phyloP scores from a whole-genome alignment of 2,797 vertebrate genomes.

The Lemur catta region DNA sequence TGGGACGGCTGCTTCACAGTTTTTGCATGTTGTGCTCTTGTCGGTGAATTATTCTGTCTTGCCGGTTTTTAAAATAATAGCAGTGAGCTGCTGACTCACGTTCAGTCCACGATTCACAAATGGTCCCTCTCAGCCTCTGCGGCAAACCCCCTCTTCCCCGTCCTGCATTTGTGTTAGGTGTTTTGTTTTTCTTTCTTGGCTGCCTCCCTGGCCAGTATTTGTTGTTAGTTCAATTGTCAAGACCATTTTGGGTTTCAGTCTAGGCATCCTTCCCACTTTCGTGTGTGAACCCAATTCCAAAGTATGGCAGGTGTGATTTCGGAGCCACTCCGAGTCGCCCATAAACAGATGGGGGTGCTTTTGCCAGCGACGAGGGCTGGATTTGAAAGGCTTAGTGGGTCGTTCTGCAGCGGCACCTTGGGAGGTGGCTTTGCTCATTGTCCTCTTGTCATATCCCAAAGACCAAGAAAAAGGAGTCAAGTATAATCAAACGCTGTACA shows the following conservation, averaged over 20 bases:
- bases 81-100: constrained; percentile 2
- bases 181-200: constrained; percentile 29
- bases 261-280: not conserved
- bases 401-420: not conserved
- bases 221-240: constrained; percentile 19
- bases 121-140: not conserved
- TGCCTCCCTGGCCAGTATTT: not conserved
- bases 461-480: not conserved
- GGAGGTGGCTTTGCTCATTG: not conserved
- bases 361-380: no score
- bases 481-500: not conserved
- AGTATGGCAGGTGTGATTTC: not conserved
- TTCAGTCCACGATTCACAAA: not conserved
- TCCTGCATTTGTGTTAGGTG: not conserved
- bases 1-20: constrained; percentile 7
- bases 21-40: constrained; percentile 19
- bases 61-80: not conserved
- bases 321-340: not conserved
- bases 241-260: not conserved
- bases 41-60: constrained; percentile 44
- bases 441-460: not conserved
- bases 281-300: not conserved
- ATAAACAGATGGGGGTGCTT: not conserved
- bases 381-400: not conserved
- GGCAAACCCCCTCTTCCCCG: not conserved